Evolutionary conservation across 2,797 vertebrate genomes (phyloP).

Genomic region (Labeo calbasu): DNA sequence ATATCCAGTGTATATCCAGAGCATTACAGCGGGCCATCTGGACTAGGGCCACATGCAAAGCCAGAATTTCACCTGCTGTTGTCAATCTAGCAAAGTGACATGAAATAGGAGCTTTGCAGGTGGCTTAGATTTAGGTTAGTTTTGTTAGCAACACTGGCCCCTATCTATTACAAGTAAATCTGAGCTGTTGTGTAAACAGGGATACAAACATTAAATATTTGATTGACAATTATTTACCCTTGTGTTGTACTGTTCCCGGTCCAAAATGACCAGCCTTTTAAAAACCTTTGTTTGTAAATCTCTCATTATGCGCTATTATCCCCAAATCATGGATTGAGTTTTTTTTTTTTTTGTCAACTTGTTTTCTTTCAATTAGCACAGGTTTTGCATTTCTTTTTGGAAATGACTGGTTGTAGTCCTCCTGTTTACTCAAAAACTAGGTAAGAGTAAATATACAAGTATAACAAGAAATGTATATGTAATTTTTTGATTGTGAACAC

Average conservation of each 20-base stretch:
- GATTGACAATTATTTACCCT: background rate
- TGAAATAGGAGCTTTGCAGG: constrained; percentile 72
- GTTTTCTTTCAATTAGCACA: background rate
- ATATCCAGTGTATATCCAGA: constrained; percentile 7
- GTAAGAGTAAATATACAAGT: no score
- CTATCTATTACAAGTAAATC: background rate
- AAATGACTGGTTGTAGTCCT: background rate
- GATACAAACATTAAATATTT: background rate
- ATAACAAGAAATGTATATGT: no score
- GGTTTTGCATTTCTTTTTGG: background rate
- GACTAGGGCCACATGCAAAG: constrained; percentile 59
- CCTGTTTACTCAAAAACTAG: background rate
- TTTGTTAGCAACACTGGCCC: constrained; percentile 38
- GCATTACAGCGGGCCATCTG: constrained; percentile 46
- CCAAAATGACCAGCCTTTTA: background rate
- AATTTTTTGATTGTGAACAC: no score
- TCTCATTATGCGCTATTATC: background rate
- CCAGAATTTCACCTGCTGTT: constrained; percentile 76
- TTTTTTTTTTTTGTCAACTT: background rate
- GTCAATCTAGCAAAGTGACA: constrained; percentile 73
- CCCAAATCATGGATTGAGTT: background rate
- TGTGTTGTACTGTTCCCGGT: background rate
- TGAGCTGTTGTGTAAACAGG: background rate
- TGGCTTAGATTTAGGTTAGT: constrained; percentile 45
- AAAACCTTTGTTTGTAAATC: background rate